These are phyloP conservation scores for Ctenomys sociabilis DNA, from an alignment of 2,113 vertebrate genomes.

Conservation along the genomic window DNA sequence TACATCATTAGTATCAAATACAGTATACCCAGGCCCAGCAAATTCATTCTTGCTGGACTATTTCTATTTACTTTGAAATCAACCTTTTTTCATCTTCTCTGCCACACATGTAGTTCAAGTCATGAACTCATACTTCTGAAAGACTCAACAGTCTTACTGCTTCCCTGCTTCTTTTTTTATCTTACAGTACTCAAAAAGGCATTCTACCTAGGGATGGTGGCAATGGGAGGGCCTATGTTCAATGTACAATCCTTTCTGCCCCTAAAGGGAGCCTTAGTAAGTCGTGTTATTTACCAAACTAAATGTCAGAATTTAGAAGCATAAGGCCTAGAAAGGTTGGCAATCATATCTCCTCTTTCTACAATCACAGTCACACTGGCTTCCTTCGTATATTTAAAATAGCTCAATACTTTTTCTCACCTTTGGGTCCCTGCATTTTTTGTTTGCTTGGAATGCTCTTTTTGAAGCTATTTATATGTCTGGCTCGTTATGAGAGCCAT, in stretches of 20 bases:
- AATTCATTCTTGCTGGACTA: not conserved
- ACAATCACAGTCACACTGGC: not conserved
- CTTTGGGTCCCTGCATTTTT: not conserved
- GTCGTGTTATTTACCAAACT: not conserved
- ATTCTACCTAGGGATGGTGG: not conserved
- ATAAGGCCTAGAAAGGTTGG: not conserved
- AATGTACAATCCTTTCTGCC: no score
- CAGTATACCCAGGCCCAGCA: not conserved
- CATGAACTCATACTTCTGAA: not conserved
- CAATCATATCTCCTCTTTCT: not conserved
- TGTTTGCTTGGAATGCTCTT: conserved; percentile 25
- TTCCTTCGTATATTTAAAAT: conserved; percentile 21
- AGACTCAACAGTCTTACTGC: not conserved
- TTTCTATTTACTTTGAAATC: not conserved
- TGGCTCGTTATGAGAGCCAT: not conserved
- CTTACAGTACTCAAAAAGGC: not conserved
- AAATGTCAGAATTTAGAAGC: conserved; percentile 28
- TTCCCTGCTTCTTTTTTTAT: not conserved
- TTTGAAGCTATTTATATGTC: not conserved
- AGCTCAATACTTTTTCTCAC: not conserved
- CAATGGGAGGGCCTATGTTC: not conserved
- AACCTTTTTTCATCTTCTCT: not conserved
- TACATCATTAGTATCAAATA: not conserved
- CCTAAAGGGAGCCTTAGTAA: not conserved
- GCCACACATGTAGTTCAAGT: not conserved